Percentiles rank a stretch among this genome's conserved stretches.
Conservation (phyloP, 2,113 vertebrate species). For the Crocuta crocuta region DNA sequence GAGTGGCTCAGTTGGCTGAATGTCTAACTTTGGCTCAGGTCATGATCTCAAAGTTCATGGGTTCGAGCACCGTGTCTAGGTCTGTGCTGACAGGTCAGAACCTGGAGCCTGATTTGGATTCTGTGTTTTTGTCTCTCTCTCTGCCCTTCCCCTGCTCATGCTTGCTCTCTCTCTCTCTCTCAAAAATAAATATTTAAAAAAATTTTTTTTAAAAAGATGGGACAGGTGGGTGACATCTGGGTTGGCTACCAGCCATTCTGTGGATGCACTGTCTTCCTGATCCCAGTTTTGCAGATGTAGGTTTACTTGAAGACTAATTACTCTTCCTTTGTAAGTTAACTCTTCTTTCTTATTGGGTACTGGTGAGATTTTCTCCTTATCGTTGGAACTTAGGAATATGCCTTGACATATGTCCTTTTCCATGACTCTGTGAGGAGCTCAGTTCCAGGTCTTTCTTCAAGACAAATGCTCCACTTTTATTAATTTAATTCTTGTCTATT, state of each 20-base stretch:
- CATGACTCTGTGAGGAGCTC: background rate
- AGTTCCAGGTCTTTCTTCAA: background rate
- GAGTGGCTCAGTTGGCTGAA: no score
- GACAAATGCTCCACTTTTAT: background rate
- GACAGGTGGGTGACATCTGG: background rate
- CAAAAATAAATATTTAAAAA: no score
- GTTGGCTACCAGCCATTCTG: background rate
- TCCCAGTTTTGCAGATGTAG: background rate
- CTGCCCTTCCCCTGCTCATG: no score
- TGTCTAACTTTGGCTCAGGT: no score
- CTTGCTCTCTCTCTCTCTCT: no score
- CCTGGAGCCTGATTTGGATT: no score
- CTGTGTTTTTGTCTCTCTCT: no score
- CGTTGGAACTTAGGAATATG: background rate
- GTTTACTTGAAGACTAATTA: background rate
- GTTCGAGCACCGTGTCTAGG: no score
- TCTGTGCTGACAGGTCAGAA: no score
- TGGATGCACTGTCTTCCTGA: background rate
- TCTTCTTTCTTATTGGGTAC: background rate
- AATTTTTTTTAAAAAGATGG: no score
- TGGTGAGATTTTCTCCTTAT: background rate
- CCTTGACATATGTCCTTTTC: background rate
- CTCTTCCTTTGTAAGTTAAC: background rate
- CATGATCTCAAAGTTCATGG: no score
- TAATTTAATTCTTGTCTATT: background rate